Conservation (phyloP, 2,113 vertebrate genomes). For the Sprattus sprattus region DNA sequence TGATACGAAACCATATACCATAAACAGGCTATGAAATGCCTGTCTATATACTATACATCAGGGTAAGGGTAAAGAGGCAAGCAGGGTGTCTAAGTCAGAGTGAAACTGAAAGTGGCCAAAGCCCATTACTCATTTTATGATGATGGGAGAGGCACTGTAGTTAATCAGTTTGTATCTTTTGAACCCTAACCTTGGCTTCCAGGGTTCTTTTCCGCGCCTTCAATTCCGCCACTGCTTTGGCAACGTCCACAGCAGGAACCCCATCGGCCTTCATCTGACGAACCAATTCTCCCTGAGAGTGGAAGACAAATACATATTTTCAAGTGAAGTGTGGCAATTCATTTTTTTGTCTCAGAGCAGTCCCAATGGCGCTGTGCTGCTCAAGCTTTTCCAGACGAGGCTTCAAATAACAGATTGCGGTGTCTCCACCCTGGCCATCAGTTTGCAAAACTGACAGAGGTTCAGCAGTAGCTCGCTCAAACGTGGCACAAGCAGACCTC, state of each 20-base stretch:
- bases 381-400: background rate
- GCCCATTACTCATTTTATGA: background rate
- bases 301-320: constrained; percentile 1
- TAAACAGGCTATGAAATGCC: background rate
- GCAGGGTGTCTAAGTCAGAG: background rate
- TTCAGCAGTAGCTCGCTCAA: background rate
- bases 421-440: constrained; percentile 1
- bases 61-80: background rate
- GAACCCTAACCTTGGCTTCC: constrained; percentile 84
- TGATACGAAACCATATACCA: background rate
- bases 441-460: background rate
- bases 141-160: background rate
- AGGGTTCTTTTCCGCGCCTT: constrained; percentile 88
- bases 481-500: background rate
- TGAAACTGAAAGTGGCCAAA: background rate
- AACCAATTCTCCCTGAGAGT: constrained; percentile 86
- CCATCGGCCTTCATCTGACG: constrained; percentile 90
- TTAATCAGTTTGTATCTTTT: background rate
- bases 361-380: background rate
- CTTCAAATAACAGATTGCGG: background rate
- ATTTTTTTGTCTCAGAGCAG: background rate
- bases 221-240: constrained; percentile 91
- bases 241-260: constrained; percentile 88
- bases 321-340: background rate
- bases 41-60: background rate